phyloP scores from a whole-genome alignment of 2,797 vertebrate genomes.

The Esox lucius region DNA sequence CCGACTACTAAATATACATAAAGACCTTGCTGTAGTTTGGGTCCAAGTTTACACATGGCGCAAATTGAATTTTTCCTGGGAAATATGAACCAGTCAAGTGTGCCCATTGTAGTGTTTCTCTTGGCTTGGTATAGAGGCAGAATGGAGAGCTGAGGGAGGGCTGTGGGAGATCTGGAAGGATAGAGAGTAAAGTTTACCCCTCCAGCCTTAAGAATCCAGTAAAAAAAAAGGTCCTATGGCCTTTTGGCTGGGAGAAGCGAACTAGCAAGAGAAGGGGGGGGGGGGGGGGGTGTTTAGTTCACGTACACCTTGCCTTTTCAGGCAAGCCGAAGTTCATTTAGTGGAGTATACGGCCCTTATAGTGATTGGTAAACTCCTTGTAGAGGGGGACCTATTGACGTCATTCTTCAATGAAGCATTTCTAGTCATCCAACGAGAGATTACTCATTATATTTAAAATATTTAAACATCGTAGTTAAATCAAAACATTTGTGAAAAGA shows the following conservation, averaged over 20 bases:
- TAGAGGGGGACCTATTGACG: no score
- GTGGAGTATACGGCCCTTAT: no score
- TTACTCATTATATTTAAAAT: no score
- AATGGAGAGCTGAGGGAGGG: slow-evolving; percentile 14
- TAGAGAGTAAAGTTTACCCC: slow-evolving; percentile 2
- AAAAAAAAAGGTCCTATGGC: background rate
- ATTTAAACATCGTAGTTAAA: no score
- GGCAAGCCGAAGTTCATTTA: no score
- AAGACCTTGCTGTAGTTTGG: slow-evolving; percentile 54
- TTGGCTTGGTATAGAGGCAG: slow-evolving; percentile 41
- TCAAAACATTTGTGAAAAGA: no score
- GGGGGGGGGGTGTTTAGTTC: no score
- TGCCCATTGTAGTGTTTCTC: slow-evolving; percentile 45
- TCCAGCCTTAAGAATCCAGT: background rate
- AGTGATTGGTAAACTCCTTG: no score
- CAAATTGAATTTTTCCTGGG: slow-evolving; percentile 64
- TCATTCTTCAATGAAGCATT: no score
- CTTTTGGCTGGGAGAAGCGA: background rate
- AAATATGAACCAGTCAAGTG: slow-evolving; percentile 43
- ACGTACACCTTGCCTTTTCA: no score
- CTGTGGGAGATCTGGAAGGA: slow-evolving; percentile 11
- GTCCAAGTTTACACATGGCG: slow-evolving; percentile 35
- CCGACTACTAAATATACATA: slow-evolving; percentile 28
- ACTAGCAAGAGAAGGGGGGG: slow-evolving; percentile 27
- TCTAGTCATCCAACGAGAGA: no score